Percentiles rank a stretch among this genome's conserved stretches.
Conservation (phyloP, 1,140 invertebrate species). For the Formica exsecta region DNA sequence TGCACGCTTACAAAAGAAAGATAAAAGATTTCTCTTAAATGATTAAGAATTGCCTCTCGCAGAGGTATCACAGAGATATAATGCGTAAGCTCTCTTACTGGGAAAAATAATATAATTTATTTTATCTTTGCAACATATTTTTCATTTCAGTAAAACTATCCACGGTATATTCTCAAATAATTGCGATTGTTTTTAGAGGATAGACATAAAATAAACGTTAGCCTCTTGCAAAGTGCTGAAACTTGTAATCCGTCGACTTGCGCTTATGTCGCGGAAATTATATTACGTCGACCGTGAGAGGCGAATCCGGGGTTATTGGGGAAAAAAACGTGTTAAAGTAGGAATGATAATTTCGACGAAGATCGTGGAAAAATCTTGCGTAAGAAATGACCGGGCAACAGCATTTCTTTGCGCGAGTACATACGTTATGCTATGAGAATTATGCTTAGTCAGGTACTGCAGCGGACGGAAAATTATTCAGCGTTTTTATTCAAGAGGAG, state of each 20-base stretch:
- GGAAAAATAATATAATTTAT: slow-evolving; percentile 3
- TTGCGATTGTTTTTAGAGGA: background rate
- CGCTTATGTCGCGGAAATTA: slow-evolving; percentile 42
- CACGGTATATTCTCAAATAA: slow-evolving; percentile 25
- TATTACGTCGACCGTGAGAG: slow-evolving; percentile 20
- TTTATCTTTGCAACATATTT: slow-evolving; percentile 3
- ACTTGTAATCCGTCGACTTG: slow-evolving; percentile 44
- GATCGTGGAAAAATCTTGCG: slow-evolving; percentile 35
- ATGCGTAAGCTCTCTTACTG: background rate
- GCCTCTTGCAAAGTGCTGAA: slow-evolving; percentile 11
- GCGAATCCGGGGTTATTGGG: background rate
- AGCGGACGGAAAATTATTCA: slow-evolving; percentile 58
- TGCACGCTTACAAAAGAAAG: background rate
- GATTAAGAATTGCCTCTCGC: background rate
- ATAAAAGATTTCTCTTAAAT: background rate
- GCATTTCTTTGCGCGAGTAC: slow-evolving; percentile 36
- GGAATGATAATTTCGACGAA: slow-evolving; percentile 54
- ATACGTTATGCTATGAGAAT: slow-evolving; percentile 52
- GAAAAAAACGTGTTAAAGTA: slow-evolving; percentile 41
- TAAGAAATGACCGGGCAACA: slow-evolving; percentile 61
- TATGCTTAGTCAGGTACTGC: slow-evolving; percentile 62
- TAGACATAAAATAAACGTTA: background rate
- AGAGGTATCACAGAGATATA: slow-evolving; percentile 8
- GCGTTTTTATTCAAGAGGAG: slow-evolving; percentile 43
- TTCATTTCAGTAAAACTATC: background rate